Base-by-base conservation (phyloP, 2,113 vertebrate genomes). In the Carassius gibelio region DNA sequence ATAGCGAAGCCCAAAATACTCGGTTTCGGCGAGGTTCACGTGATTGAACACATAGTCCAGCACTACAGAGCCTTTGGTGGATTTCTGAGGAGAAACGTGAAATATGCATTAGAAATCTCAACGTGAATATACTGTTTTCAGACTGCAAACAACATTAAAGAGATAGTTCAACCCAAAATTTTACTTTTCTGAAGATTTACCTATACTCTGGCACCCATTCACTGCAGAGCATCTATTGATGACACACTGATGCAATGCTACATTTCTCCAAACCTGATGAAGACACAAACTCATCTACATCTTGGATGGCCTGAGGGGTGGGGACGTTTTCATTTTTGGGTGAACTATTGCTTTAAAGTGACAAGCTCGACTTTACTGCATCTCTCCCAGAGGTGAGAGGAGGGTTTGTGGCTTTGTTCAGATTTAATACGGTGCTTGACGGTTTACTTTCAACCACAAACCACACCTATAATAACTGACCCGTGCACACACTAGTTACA, bases 1-100 rank as follows among this genome's bases (percentile, higher is more conserved):
- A 93, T 97, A 98, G 82, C 96, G 96, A 88, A 98, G 93, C 71
- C 97, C 96, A 82, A 98, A 98, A 92, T 97, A 98, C 91, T 98
- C 94, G 36, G 95, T 95, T 90, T 98, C 96, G 80, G 93, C 91
- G 17, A 98, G 92, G 85, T 97, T 96, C 90, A 97, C 89, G 88
- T 97, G 96, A 91, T 89, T 93, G 83, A 97, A 97, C 86, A 98
- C 96, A 19, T 95, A 96, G 87, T 95, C 94, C 91, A 98, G 94
- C 91, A 98, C 91, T 89, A 96, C 89, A 0, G 94, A 95, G 7
- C 93, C 96, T 93, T 95, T 97, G 0, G 96, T 97, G 85, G 97
- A 98, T 91, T 96, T 97, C 97, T 98, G 96, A 91, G 90, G 94
- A 93, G 95, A 95, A 94, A 91, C 94, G 94, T 92, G 89, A 85